Base-by-base conservation (phyloP, 1,140 invertebrate genomes). In the Drosophila nikananu region DNA sequence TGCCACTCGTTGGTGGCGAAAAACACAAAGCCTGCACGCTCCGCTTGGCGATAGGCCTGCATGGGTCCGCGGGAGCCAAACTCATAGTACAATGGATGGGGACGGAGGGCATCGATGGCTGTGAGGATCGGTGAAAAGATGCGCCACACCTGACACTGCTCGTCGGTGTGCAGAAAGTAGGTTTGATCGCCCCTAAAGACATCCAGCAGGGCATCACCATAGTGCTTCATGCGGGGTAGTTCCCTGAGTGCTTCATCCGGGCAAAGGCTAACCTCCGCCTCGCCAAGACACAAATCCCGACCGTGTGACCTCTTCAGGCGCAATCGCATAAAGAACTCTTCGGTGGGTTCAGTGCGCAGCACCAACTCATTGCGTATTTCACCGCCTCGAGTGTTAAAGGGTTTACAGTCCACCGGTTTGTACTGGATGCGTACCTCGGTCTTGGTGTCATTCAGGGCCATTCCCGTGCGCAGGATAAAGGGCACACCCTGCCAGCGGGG, bases 121-220 rank as follows among this genome's bases (percentile, higher is more conserved):
- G 3, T 17, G 0, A 90, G 57, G 3, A 73, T 66, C 1, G 64
- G 86, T 0, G 86, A 80, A 23, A 90, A 80, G 7, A 90, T 90
- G 17, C 86, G 86, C 86, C 86, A 90, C 15, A 90, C 71, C 30
- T 90, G 86, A 27, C 86, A 86, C 58, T 91, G 86, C 35, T 90
- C 86, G 10, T 80, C 79, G 55, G 75, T 77, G 44, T 77, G 75
- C 79, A 86, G 80, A 8, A 90, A 90, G 19, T 75, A 44, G 12
- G 74, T 70, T 44, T 90, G 86, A n/a, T 86, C 70, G 25, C 86
- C 86, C 0, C 48, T 46, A 1, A 90, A 52, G 6, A 90, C 44
- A 27, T 90, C 80, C n/a, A 90, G 55, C 17, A 90, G 37, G 4
- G 70, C 58, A 27, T 66, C 58, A 21, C 32, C 41, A 4, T 52